Base-by-base conservation (phyloP, 2,113 vertebrate genomes). In the Morphnarchus princeps region DNA sequence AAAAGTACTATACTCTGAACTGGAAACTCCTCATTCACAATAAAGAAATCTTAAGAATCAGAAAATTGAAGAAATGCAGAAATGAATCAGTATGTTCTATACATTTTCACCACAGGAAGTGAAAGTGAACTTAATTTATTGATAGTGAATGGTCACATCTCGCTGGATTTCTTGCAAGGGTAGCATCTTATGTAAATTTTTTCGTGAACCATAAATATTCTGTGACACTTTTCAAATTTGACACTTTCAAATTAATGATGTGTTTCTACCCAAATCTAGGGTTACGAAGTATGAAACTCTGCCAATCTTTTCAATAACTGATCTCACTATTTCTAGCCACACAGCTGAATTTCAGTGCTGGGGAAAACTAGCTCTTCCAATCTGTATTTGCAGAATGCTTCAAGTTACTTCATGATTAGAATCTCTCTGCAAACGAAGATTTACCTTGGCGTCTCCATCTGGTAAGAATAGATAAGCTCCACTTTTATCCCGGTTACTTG, bases 381-480 rank as follows among this genome's bases (percentile, higher is more conserved):
- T 47, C 11, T 52, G 5, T 45, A 66, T 70, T 86, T 94, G 58
- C 16, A 78, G 42, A 84, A 58, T 12, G 21, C 8, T 82, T 82
- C 6, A 70, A 65, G 10, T 24, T 82, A 73, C n/a, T 66, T 58
- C 31, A 83, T 79, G 63, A 88, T 52, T 10, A 88, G 32, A 93
- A 74, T 13, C 24, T 69, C 47, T 49, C 36, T 25, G 20, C 55
- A 89, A 96, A 87, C 2, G 15, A 74, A 84, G 20, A 22, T 63
- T 97, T 97, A 99, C 99, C 98, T 99, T 98, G 70, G 98, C 98
- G 10, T 98, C 98, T 62, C 98, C 98, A 94, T 99, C 99, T 3
- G 99, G 99, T 59, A 99, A 84, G 95, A 99, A 99, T 70, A 99
- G 98, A 95, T 99, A 99, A 67, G 99, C 99, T 38, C 99, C 99